Base-by-base conservation (phyloP, 2,113 vertebrate genomes). In the Corynorhinus townsendii region DNA sequence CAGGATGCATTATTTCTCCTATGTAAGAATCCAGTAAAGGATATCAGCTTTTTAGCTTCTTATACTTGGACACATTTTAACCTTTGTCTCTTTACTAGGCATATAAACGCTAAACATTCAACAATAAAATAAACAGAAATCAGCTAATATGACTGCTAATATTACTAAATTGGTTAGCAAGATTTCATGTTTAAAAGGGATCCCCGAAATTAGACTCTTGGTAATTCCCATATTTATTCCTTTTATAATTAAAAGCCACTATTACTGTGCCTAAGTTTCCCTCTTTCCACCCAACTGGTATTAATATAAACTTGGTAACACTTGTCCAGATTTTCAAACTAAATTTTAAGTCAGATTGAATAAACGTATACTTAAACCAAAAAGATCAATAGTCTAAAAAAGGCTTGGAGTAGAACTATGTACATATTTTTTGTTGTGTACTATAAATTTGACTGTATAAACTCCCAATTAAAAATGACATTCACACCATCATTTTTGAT, bases 381-480 rank as follows among this genome's bases (percentile, higher is more conserved):
- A 96, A 96, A 95, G 92, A 95, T 95, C 95, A 97, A 96, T 72
- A 97, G 43, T 86, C 91, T 96, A 86, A 95, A 95, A 95, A 89
- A 85, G 86, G 86, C 86, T 77, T 95, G 91, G 83, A 95, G 91
- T 62, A 89, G 71, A 96, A 96, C 59, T 91, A 90, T 26, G 6
- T 96, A 96, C 83, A 95, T 94, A 91, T 95, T 95, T 96, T 96
- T 94, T 96, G 89, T 89, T 97, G 80, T 96, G 47, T 96, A 87
- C 96, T 95, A 95, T 85, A 94, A 97, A 96, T 95, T 79, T 96
- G 89, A 95, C 92, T 97, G 69, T 86, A 93, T 96, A 96, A 97
- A 97, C 93, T 97, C 96, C 95, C 95, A 97, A 96, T 96, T 97
- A 96, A 97, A 97, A 97, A 97, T 96, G 95, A 95, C 91, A 97